A percentile compares a stretch with the other conserved stretches of the same genome.
These are phyloP conservation scores for Labroides dimidiatus DNA, from an alignment of 2,797 vertebrate genomes.

Conservation along the genomic window DNA sequence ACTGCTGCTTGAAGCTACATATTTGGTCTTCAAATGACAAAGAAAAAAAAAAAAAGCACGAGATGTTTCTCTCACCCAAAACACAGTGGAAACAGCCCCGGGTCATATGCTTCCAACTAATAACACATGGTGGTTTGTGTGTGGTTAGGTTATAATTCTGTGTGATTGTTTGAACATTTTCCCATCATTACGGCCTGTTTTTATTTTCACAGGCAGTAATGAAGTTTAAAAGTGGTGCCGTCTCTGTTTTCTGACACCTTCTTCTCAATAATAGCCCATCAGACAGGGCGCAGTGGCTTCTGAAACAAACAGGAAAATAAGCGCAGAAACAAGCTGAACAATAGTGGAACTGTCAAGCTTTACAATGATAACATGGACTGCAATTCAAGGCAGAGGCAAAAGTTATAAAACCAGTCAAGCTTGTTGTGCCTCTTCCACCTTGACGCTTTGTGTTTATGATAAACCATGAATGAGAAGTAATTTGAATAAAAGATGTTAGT, in stretches of 20 bases:
- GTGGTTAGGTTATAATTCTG: constrained; percentile 5
- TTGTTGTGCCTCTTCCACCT: neutral
- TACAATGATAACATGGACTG: constrained; percentile 39
- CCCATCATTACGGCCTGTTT: neutral
- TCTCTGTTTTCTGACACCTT: neutral
- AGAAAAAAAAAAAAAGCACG: neutral
- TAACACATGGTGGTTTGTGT: constrained; percentile 18
- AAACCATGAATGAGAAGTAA: too few relatives aligned
- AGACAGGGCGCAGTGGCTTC: constrained; percentile 3
- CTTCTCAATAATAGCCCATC: constrained; percentile 3
- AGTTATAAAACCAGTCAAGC: constrained; percentile 16
- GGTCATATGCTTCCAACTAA: constrained; percentile 6
- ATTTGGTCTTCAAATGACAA: constrained; percentile 29
- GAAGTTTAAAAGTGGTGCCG: neutral
- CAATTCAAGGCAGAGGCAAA: constrained; percentile 11
- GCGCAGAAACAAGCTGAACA: constrained; percentile 11
- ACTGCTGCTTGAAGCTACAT: constrained; percentile 9
- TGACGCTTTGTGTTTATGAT: too few relatives aligned
- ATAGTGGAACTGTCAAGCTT: constrained; percentile 54
- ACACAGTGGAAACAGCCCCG: constrained; percentile 19
- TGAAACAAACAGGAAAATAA: neutral
- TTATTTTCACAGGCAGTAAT: neutral
- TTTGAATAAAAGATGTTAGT: too few relatives aligned
- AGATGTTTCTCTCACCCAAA: constrained; percentile 8
- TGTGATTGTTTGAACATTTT: constrained; percentile 9